phyloP scores from a whole-genome alignment of 2,797 vertebrate species.

The Mionectes olivaceus region DNA sequence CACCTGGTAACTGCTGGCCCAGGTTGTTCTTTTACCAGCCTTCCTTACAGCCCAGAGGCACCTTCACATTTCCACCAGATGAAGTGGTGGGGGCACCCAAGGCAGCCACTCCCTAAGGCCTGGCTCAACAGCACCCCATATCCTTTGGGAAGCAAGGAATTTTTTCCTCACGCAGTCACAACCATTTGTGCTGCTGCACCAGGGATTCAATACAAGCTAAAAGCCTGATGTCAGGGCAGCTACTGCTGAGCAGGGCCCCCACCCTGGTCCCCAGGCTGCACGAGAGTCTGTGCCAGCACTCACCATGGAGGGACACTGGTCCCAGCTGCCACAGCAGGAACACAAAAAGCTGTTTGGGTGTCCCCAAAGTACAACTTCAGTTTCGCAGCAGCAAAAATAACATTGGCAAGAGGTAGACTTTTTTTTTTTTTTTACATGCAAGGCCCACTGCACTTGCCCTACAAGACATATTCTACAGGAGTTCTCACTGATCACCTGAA shows the following conservation, averaged over 20 bases:
- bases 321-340: background rate
- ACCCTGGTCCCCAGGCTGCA: too few species aligned
- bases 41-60: background rate
- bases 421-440: background rate
- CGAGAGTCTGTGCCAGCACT: background rate
- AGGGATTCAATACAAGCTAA: background rate
- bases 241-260: background rate
- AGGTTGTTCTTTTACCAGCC: background rate
- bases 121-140: background rate
- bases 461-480: background rate
- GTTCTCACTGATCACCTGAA: background rate
- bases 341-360: background rate
- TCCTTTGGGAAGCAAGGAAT: background rate
- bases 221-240: background rate
- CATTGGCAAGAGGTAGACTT: background rate
- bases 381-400: background rate
- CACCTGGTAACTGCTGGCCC: background rate
- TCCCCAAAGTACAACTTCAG: background rate
- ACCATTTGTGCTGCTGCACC: background rate
- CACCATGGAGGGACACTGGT: background rate
- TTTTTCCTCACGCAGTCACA: background rate
- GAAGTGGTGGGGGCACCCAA: background rate
- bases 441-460: background rate
- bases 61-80: background rate
- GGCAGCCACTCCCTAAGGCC: background rate